Base-by-base conservation (phyloP, 2,888 invertebrate species). In the Linnaemya tessellans region DNA sequence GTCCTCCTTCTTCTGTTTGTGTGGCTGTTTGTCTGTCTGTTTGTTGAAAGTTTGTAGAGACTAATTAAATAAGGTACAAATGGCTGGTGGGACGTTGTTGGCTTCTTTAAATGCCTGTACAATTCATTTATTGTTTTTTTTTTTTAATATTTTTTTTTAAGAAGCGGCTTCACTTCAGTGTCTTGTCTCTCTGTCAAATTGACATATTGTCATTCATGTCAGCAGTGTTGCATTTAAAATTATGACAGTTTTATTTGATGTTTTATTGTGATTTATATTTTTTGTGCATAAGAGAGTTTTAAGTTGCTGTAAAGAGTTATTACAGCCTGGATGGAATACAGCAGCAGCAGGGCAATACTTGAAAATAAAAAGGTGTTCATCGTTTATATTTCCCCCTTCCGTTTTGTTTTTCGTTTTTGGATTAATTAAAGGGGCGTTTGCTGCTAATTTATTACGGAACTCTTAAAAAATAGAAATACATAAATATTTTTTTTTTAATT, bases 201-300 rank as follows among this genome's bases (percentile, higher is more conserved):
- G 91, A 91, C 91, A 90, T 90, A 91, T 91, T 91, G 90, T 89
- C 90, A 89, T 89, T 90, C 88, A 89, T 90, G 90, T 87, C 86
- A 84, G 86, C 84, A 82, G 82, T 70, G 85, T 85, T 85, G 89
- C 80, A 87, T 88, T 89, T 88, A 87, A 84, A 91, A 90, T 91
- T 91, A 91, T 91, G 91, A 90, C 90, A 90, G 88, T 91, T 90
- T 90, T 89, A 91, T 91, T 90, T 90, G 89, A 89, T 89, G 82
- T 89, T 90, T 88, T 89, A 90, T 90, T 90, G 86, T 88, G 86
- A 88, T 87, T 88, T 87, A 86, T 85, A 75, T 84, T 65, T 84
- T 65, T 70, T 70, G 65, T 74, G 38, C 80, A 68, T 7, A 54
- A 74, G 22, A 41, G 60, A 74, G 60, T 80, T 65, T 65, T 58